Percentiles rank a stretch among this genome's conserved stretches.
phyloP scores from a whole-genome alignment of 1,140 invertebrate genomes.

The Penaeus vannamei region DNA sequence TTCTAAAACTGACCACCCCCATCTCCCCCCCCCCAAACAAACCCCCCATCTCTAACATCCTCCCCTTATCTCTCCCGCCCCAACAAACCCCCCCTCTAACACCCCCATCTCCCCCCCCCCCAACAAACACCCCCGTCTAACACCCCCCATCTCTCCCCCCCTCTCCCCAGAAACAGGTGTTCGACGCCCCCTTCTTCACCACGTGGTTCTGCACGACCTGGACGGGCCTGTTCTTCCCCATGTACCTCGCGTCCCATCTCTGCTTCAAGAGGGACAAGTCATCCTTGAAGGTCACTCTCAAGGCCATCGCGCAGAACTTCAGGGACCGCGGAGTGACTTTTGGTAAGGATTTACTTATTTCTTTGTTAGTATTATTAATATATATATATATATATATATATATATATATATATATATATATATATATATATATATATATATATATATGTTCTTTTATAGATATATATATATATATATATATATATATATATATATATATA shows the following conservation, averaged over 20 bases:
- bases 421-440: no score
- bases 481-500: no score
- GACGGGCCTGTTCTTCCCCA: constrained; percentile 90
- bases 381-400: no score
- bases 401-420: no score
- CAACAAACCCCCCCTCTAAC: neutral
- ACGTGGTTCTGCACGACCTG: constrained; percentile 96
- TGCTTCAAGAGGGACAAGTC: constrained; percentile 52
- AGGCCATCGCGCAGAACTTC: constrained; percentile 65
- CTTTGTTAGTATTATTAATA: neutral
- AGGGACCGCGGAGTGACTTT: constrained; percentile 67
- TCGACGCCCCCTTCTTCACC: constrained; percentile 93
- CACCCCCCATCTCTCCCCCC: neutral
- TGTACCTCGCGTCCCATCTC: constrained; percentile 80
- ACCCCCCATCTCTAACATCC: no score
- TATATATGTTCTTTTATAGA: no score
- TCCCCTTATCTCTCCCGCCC: neutral
- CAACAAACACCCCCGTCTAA: neutral
- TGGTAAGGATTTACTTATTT: constrained; percentile 45
- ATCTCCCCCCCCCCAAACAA: no score
- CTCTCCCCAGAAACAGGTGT: constrained; percentile 73
- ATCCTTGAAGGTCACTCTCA: constrained; percentile 66
- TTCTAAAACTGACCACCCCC: no score
- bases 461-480: no score
- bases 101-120: neutral